phyloP scores from a whole-genome alignment of 2,113 vertebrate genomes.

The Protobothrops mucrosquamatus region DNA sequence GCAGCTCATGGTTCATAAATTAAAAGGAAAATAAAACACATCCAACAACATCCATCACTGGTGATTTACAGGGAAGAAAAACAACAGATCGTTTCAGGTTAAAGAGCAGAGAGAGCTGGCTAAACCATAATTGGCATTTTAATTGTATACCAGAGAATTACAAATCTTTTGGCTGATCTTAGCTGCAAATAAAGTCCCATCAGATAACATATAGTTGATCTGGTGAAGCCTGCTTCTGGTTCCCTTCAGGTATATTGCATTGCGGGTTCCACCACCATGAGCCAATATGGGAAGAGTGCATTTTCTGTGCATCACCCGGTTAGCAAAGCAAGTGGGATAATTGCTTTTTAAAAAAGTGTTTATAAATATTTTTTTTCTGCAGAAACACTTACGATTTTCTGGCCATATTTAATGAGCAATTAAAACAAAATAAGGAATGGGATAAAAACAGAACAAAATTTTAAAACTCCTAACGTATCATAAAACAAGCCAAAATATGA shows the following conservation, averaged over 20 bases:
- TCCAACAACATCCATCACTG: not conserved
- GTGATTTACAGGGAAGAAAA: conserved; percentile 20
- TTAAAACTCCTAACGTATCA: not conserved
- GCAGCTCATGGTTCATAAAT: conserved; percentile 9
- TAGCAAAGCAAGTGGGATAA: not conserved
- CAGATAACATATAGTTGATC: conserved; percentile 51
- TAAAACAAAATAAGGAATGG: not conserved
- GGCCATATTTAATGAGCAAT: not conserved
- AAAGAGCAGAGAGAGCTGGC: conserved; percentile 31
- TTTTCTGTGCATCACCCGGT: not conserved
- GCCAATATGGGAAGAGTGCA: not conserved
- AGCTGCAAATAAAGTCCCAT: conserved; percentile 32
- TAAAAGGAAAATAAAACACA: not conserved
- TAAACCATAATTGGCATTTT: conserved; percentile 69
- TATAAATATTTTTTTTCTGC: not conserved
- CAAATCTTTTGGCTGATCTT: conserved; percentile 63
- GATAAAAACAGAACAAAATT: not conserved
- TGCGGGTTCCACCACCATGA: not conserved
- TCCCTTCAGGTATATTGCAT: not conserved
- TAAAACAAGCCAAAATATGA: not conserved
- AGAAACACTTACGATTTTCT: not conserved
- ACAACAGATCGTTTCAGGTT: conserved; percentile 43
- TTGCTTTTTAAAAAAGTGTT: not conserved
- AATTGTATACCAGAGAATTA: conserved; percentile 67
- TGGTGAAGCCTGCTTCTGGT: conserved; percentile 3